These are phyloP conservation scores for Dryoscopus gambensis DNA, from an alignment of 2,113 vertebrate genomes.

Conservation along the genomic window DNA sequence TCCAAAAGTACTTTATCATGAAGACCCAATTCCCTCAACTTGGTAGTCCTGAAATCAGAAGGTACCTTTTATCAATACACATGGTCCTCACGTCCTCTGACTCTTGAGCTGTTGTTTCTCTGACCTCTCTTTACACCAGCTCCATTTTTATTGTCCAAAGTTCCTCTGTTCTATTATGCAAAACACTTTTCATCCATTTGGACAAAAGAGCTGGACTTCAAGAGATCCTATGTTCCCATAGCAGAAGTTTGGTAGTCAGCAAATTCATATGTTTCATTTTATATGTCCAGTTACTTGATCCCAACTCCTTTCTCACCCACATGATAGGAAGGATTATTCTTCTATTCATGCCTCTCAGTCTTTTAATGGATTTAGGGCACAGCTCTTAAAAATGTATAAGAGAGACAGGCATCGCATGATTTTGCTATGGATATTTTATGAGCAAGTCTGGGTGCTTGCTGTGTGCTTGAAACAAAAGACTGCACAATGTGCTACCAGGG, in stretches of 20 bases:
- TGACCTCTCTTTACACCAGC: not conserved
- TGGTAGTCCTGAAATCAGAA: not conserved
- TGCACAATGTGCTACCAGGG: conserved; percentile 21
- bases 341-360: conserved; percentile 21
- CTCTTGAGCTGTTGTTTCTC: not conserved
- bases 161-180: not conserved
- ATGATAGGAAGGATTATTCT: conserved; percentile 11
- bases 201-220: not conserved
- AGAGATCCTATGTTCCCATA: not conserved
- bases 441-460: conserved; percentile 53
- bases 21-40: not conserved
- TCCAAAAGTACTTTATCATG: not conserved
- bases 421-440: conserved; percentile 72
- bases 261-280: not conserved
- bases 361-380: conserved; percentile 62
- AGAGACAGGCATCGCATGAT: conserved; percentile 43
- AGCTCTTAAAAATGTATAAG: conserved; percentile 69
- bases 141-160: not conserved
- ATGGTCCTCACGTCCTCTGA: not conserved
- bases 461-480: conserved; percentile 62
- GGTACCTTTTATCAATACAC: not conserved
- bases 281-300: conserved; percentile 28
- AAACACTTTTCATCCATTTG: not conserved
- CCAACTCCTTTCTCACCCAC: not conserved
- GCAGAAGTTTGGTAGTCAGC: not conserved